Evolutionary conservation across 2,888 invertebrate species (phyloP), one percentile per base, ranked within the genome.

Genomic region (Lamellibrachia satsuma): DNA sequence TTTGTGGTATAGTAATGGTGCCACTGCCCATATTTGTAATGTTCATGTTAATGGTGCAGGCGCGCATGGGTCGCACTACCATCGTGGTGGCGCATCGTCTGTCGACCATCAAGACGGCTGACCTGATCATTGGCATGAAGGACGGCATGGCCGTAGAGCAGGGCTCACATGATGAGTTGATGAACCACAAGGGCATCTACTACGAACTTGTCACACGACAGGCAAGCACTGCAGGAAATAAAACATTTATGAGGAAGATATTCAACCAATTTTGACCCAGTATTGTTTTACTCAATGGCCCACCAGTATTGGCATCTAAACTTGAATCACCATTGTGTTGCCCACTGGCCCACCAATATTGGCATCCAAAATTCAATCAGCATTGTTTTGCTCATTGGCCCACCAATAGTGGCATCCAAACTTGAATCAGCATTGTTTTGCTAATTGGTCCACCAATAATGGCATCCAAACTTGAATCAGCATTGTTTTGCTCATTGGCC

Each of bases 131-230:
- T 93, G 96, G 96, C 7, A 96, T 97, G 94, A 95, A 96, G 93
- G 97, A 97, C 92, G 98, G 97, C 3, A 94, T 95, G 15, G 96
- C 97, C 91, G 96, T 96, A 2, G 97, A 97, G 94, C 94, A 95
- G 90, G 97, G 97, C 39, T 96, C 96, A 52, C 97, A 97, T 93
- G 95, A 96, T 90, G 96, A 97, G 93, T 95, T 97, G 90, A 96
- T 97, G 96, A 95, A 97, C 51, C 93, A 95, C 52, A 93, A 94
- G 91, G 97, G 97, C 91, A 95, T 97, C 6, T 97, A 97, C 95
- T 95, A 96, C 93, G 95, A 96, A 27, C 96, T 97, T 93, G 97
- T 97, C 90, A 96, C 93, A 6, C 93, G 92, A 91, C 94, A 94
- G 93, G 93, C 93, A 11, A 51, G 9, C 15, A 39, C 4, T 75